Evolutionary conservation across 2,888 invertebrate genomes (phyloP).

Genomic region (Rhamnusium bicolor): DNA sequence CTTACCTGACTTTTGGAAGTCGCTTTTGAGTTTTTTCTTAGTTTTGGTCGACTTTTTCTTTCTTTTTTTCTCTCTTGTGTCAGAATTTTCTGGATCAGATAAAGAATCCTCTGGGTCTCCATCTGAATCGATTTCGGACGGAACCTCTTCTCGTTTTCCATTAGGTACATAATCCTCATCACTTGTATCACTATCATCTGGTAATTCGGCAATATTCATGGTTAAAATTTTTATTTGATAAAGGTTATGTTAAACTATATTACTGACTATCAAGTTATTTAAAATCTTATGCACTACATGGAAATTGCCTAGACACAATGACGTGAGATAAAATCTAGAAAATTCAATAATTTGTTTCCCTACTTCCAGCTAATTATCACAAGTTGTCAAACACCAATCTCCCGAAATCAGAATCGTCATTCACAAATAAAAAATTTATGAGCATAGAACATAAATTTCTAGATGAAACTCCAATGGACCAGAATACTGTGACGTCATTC

Average conservation of each 20-base stretch:
- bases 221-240: not conserved
- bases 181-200: conserved; percentile 82
- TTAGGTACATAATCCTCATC: conserved; percentile 86
- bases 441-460: too few species aligned
- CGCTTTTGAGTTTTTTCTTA: conserved; percentile 56
- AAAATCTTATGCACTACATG: not conserved
- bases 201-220: conserved; percentile 68
- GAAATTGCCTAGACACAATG: not conserved
- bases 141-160: conserved; percentile 74
- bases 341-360: not conserved
- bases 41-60: conserved; percentile 59
- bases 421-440: too few species aligned
- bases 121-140: conserved; percentile 80
- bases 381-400: too few species aligned
- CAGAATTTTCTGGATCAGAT: conserved; percentile 72
- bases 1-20: conserved; percentile 23
- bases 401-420: too few species aligned
- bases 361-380: too few species aligned
- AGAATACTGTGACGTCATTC: too few species aligned
- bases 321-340: not conserved
- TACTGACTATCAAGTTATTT: not conserved
- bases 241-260: conserved; percentile 8
- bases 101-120: conserved; percentile 77
- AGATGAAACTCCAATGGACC: too few species aligned
- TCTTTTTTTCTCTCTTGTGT: conserved; percentile 57